phyloP scores from a whole-genome alignment of 2,113 vertebrate genomes.

The Chaetorhynchus papuensis region DNA sequence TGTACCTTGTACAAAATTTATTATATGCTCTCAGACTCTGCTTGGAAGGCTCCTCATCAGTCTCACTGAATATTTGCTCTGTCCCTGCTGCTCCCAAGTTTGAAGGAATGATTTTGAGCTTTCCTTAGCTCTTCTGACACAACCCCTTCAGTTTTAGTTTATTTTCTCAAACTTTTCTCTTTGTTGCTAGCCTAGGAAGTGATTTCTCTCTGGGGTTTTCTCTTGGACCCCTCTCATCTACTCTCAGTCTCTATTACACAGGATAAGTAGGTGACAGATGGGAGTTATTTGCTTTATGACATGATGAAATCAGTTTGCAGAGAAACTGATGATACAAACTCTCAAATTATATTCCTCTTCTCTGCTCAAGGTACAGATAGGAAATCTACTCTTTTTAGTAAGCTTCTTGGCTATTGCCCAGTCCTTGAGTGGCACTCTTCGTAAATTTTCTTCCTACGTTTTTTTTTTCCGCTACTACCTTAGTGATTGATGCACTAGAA shows the following conservation, averaged over 20 bases:
- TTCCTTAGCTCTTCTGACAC: not conserved
- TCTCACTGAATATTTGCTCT: not conserved
- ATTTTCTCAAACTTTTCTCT: not conserved
- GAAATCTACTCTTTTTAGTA: not conserved
- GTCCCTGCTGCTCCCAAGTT: not conserved
- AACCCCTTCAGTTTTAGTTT: not conserved
- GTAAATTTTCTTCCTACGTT: not conserved
- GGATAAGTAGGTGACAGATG: not conserved
- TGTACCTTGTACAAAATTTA: not conserved
- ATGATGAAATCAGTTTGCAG: not conserved
- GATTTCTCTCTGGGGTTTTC: not conserved
- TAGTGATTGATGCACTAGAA: not conserved
- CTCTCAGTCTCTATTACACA: not conserved
- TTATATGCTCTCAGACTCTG: not conserved
- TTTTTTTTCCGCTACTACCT: not conserved
- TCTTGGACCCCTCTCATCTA: not conserved
- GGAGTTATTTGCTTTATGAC: not conserved
- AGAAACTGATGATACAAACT: not conserved
- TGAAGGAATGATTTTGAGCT: not conserved
- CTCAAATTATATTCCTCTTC: not conserved
- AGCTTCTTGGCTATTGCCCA: not conserved
- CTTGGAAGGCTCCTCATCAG: not conserved
- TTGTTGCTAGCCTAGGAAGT: not conserved
- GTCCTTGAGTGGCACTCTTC: not conserved
- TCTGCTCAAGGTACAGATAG: not conserved